Conservation (phyloP, 2,888 invertebrate genomes). For the Heterodera filipjevi region DNA sequence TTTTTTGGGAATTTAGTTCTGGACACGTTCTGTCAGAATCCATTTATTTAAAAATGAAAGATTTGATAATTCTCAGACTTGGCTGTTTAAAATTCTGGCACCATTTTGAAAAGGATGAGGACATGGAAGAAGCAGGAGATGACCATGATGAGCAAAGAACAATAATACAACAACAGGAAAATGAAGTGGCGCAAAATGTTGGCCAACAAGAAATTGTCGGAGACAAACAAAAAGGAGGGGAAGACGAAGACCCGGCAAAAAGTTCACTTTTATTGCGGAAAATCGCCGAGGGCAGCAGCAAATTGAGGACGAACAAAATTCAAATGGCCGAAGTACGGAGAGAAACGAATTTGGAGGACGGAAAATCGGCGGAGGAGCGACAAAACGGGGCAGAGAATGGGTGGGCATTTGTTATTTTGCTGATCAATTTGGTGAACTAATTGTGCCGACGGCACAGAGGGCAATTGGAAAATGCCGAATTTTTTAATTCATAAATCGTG, state of each 20-base stretch:
- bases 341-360: background rate
- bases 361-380: too few species aligned
- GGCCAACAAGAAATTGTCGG: background rate
- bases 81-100: background rate
- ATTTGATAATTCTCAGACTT: too few species aligned
- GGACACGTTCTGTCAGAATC: too few species aligned
- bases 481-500: too few species aligned
- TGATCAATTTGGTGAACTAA: too few species aligned
- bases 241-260: conserved; percentile 2
- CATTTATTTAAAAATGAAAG: too few species aligned
- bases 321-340: background rate
- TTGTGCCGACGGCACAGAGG: too few species aligned
- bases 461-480: too few species aligned
- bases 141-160: background rate
- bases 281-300: background rate
- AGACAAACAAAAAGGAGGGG: background rate
- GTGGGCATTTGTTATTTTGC: too few species aligned
- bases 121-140: background rate
- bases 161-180: background rate
- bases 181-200: background rate
- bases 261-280: background rate
- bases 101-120: conserved; percentile 18
- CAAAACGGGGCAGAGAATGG: too few species aligned
- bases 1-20: too few species aligned
- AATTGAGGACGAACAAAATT: background rate